Evolutionary conservation across 2,113 vertebrate genomes (phyloP).

Genomic region (Cacatua alba): DNA sequence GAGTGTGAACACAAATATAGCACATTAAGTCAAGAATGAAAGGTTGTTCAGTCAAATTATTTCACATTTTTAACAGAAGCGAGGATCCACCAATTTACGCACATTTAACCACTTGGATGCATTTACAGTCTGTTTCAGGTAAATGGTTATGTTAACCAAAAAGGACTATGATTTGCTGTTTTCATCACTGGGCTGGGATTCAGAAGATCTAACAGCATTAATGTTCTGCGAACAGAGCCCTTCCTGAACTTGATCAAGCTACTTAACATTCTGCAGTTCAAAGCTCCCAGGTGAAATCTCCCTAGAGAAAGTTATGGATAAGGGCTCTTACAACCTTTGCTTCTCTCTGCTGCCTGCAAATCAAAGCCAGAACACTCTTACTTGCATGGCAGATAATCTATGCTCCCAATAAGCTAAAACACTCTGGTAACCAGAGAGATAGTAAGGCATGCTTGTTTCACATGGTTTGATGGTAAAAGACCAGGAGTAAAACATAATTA

Average conservation of each 20-base stretch:
- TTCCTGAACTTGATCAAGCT: not conserved
- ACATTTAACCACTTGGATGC: not conserved
- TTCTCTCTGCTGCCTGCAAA: not conserved
- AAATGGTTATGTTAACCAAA: not conserved
- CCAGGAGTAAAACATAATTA: conserved; percentile 56
- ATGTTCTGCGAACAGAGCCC: not conserved
- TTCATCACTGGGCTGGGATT: not conserved
- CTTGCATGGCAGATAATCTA: not conserved
- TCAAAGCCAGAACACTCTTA: not conserved
- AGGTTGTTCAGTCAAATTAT: not conserved
- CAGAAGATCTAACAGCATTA: not conserved
- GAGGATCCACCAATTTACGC: not conserved
- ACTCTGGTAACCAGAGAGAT: not conserved
- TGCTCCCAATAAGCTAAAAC: not conserved
- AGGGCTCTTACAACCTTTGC: not conserved
- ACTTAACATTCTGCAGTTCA: not conserved
- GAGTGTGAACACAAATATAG: not conserved
- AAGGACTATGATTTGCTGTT: not conserved
- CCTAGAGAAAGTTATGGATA: not conserved
- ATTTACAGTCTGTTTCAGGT: not conserved
- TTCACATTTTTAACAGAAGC: not conserved
- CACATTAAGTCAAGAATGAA: not conserved
- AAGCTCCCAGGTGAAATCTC: not conserved
- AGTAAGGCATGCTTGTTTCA: not conserved
- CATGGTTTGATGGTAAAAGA: not conserved